Evolutionary conservation across 2,113 vertebrate species (phyloP).

Genomic region (Phaethon lepturus): DNA sequence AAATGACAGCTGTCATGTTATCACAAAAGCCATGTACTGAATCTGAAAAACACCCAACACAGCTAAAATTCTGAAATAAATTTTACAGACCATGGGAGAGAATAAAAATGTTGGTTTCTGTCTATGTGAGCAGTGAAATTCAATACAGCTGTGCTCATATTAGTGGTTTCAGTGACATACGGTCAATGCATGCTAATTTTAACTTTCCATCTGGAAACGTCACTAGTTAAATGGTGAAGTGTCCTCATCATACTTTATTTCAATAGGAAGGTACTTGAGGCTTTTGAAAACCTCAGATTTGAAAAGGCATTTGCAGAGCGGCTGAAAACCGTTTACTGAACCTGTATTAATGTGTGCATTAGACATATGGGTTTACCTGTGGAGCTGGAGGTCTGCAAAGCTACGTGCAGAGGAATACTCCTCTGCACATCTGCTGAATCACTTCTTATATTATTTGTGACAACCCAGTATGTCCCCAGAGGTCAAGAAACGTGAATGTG

Average conservation of each 20-base stretch:
- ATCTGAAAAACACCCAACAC: not conserved
- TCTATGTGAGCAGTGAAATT: not conserved
- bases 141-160: not conserved
- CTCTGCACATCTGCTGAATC: not conserved
- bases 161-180: not conserved
- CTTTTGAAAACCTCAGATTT: not conserved
- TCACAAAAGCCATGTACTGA: not conserved
- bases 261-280: not conserved
- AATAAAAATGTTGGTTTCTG: not conserved
- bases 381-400: not conserved
- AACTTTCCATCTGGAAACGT: not conserved
- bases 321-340: not conserved
- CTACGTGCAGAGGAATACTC: not conserved
- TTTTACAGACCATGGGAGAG: not conserved
- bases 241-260: not conserved
- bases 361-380: rapidly evolving
- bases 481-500: rapidly evolving
- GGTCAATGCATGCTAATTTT: not conserved
- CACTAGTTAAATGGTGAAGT: not conserved
- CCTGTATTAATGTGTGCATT: rapidly evolving
- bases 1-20: not conserved
- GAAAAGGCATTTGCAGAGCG: not conserved
- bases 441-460: not conserved
- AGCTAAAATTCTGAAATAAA: not conserved
- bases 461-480: not conserved